Evolutionary conservation across 2,113 vertebrate species (phyloP), one percentile per base, ranked within the genome.

Genomic region (Natator depressus): DNA sequence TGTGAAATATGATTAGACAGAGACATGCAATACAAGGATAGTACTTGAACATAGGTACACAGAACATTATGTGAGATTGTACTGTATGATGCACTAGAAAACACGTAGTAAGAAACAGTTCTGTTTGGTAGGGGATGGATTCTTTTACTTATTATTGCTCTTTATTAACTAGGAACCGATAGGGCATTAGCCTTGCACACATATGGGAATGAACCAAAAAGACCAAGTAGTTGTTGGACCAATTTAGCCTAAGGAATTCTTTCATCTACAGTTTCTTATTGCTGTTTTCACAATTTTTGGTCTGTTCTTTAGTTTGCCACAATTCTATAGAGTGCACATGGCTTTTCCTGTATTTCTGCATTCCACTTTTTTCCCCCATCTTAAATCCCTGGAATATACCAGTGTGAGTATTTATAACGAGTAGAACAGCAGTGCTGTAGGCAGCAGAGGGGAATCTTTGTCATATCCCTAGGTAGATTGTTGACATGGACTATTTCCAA

Each of bases 191-290:
- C 93, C 95, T 95, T 93, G 87, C 84, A 81, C 62, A 93, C 80
- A 81, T 14, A 87, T 91, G 91, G 88, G 53, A 94, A 84, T 82
- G 72, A 95, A 29, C 51, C 75, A 94, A 94, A 95, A 93, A 96
- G 88, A 95, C 91, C 84, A 88, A 53, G 47, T 55, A 47, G 69
- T 88, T 65, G 55, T 53, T 59, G 47, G 79, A 81, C 80, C 72
- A 92, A 54, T 88, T 80, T 84, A 49, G 80, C 55, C 14, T 75
- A 80, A 94, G 93, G 84, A 93, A 92, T 38, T 49, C 89, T 97
- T 97, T 97, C 75, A 96, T 96, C 93, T 91, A 94, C 53, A 88
- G 75, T 78, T 82, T 96, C 91, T 96, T 96, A 88, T 82, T 94
- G 46, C 57, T 83, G 1, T 0, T 82, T 94, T 93, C 95, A 96